Base-by-base conservation (phyloP, 2,113 vertebrate genomes). In the Excalfactoria chinensis region DNA sequence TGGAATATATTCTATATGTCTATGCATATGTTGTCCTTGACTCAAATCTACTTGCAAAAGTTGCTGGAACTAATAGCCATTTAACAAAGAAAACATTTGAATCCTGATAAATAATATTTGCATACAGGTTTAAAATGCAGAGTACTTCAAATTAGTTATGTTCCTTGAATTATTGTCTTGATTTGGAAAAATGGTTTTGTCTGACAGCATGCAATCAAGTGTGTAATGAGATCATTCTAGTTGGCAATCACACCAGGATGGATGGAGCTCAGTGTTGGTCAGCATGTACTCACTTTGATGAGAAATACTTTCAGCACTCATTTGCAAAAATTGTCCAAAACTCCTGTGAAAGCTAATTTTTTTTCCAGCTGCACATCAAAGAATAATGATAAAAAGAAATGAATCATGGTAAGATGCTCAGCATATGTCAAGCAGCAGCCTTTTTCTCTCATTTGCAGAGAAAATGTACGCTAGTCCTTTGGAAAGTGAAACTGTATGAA, bases 191-290 rank as follows among this genome's bases (percentile, higher is more conserved):
- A 37, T 3, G 3, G 28, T 34, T 93, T 85, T 91, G 78, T 94
- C 87, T 90, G 82, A 92, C 75, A 94, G 84, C 87, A 82, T 83
- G 81, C 25, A 93, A 60, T 92, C 84, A 93, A 95, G 89, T 76
- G 63, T 69, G 82, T 90, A 91, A 93, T 79, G 81, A 87, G 74
- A 92, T 85, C 46, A 83, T 91, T 89, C 59, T 92, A 82, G 81
- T 83, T 11, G 1, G 46, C 83, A 79, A 85, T 94, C 93, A 85
- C 78, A 83, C 43, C 1, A 2, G 68, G 71, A 79, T 22, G 34
- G 71, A 88, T 75, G 62, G 90, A 93, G 86, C 32, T 30, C 34
- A 85, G 81, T 3, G 1, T 43, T 89, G 95, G 82, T 87, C 91
- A 93, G 56, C 91, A 93, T 14, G 30, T 34, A 40, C 3, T 7